These are phyloP conservation scores for Hypolimnas misippus DNA, from an alignment of 2,888 invertebrate species.

Conservation along the genomic window DNA sequence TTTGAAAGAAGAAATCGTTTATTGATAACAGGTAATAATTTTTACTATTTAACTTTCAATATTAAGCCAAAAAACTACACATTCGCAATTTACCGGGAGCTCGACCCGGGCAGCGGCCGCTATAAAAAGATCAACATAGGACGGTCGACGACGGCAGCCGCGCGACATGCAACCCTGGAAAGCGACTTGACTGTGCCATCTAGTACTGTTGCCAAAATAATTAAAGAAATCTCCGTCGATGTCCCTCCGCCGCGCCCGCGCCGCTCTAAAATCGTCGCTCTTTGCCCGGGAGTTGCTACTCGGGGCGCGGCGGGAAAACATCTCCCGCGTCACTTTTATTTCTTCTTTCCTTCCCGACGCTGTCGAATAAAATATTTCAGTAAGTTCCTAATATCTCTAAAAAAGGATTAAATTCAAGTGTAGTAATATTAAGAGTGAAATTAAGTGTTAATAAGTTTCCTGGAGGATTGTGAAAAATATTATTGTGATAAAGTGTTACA, in stretches of 20 bases:
- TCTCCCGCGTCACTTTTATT: constrained; percentile 84
- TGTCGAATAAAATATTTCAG: constrained; percentile 79
- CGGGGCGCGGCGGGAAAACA: constrained; percentile 84
- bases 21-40: not conserved
- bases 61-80: constrained; percentile 48
- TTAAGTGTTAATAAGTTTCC: constrained; percentile 61
- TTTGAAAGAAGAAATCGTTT: not conserved
- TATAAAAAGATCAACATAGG: constrained; percentile 84
- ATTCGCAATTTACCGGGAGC: constrained; percentile 66
- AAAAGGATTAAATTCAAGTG: constrained; percentile 68
- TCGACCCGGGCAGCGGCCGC: constrained; percentile 80
- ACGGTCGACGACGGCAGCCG: constrained; percentile 73
- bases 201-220: constrained; percentile 90
- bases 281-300: constrained; percentile 84
- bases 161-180: constrained; percentile 84
- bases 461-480: constrained; percentile 62
- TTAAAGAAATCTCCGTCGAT: constrained; percentile 88
- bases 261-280: constrained; percentile 85
- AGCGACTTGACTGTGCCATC: constrained; percentile 82
- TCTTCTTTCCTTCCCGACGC: constrained; percentile 84
- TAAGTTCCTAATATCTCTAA: constrained; percentile 67
- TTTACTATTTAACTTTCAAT: constrained; percentile 21
- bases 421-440: constrained; percentile 63
- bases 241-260: constrained; percentile 86
- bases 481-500: constrained; percentile 81